Evolutionary conservation across 2,888 invertebrate species (phyloP), one percentile per base, ranked within the genome.

Genomic region (Brachyptera risi): DNA sequence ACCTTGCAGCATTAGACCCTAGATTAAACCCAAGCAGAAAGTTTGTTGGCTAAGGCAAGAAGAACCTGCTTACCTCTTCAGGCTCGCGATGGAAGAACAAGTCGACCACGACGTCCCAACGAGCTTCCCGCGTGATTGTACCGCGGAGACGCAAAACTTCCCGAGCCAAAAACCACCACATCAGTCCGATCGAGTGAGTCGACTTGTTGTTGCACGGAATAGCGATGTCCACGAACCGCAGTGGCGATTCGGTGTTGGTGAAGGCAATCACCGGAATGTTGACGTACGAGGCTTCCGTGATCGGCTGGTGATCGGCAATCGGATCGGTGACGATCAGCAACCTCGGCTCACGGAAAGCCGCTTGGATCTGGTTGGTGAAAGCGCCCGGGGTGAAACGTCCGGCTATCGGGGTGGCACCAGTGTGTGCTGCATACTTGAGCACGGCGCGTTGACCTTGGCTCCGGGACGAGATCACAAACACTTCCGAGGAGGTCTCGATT

Each of bases 201-300:
- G 93, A 89, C 85, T 98, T 98, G 78, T 95, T 99, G 79, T 99
- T 99, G 83, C 98, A 97, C 65, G 99, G 99, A 74, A 99, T 97
- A 49, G 95, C 92, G 79, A 99, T 96, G 75, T 99, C 99, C 65
- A 99, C 96, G 75, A 93, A 95, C 71, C 94, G 84, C 65, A 99
- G 81, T 21, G 97, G 97, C 3, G 96, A 96, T 75, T 99, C 99
- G 56, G 97, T 96, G 76, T 98, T 99, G 80, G 91, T 90, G 76
- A 99, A 90, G 58, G 97, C 97, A 81, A 99, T 98, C 37, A 99
- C 98, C 17, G 98, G 98, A 78, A 99, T 96, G 84, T 98, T 99
- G 66, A 98, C 98, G 73, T 99, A 99, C 4, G 96, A 96, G 47
- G 98, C 98, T 79, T 99, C 99, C 70, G 94, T 96, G 71, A 99